Conservation (phyloP, 2,113 vertebrate genomes). For the Plestiodon gilberti region DNA sequence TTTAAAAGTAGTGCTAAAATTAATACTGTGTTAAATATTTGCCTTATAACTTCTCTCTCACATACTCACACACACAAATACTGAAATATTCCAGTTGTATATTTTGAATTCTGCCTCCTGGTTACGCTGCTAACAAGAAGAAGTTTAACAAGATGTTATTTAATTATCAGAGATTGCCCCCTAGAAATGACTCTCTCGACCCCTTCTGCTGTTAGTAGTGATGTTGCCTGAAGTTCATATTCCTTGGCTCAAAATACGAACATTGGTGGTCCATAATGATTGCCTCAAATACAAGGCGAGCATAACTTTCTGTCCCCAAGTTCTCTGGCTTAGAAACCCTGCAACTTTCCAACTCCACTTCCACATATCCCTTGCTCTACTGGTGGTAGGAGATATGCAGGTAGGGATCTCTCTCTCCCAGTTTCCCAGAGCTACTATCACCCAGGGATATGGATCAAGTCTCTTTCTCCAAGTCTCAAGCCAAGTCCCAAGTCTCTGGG, state of each 20-base stretch:
- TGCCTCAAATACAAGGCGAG: too few species aligned
- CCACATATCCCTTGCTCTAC: too few species aligned
- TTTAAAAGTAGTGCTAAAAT: background rate
- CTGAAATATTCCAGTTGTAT: slow-evolving; percentile 30
- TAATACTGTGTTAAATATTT: background rate
- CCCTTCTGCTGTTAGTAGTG: background rate
- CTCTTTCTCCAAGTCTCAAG: too few species aligned
- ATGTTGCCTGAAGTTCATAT: background rate
- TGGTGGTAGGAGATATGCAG: too few species aligned
- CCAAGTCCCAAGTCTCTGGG: too few species aligned
- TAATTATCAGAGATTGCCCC: background rate
- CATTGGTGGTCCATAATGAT: background rate
- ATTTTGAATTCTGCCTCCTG: slow-evolving; percentile 13
- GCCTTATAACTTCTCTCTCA: background rate
- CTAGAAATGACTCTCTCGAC: background rate
- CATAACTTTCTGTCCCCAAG: too few species aligned
- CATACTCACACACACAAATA: background rate
- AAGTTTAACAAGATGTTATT: slow-evolving; percentile 13
- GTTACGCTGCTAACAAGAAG: slow-evolving; percentile 9
- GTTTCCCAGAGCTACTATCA: too few species aligned
- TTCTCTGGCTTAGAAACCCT: too few species aligned
- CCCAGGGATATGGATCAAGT: too few species aligned
- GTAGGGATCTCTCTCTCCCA: too few species aligned
- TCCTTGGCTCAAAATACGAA: background rate
- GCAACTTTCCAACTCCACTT: too few species aligned